Base-by-base conservation (phyloP, 2,113 vertebrate species). In the Heterochromis multidens region DNA sequence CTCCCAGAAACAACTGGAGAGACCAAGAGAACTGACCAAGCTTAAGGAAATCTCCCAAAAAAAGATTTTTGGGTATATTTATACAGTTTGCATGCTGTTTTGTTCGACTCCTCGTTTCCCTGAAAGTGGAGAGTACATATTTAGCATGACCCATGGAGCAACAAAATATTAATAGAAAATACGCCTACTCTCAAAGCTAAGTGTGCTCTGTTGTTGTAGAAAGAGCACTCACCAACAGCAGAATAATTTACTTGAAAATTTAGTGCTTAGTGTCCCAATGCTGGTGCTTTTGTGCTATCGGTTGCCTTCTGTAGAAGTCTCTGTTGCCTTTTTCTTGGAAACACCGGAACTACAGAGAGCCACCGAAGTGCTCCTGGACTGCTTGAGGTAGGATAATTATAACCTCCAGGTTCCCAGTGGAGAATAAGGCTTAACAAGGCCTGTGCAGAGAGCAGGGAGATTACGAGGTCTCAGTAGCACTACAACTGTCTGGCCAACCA, bases 391-490 rank as follows among this genome's bases (percentile, higher is more conserved):
- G 57, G 6, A 81, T 91, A 84, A 91, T 86, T 91, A 81, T 87
- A 80, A 92, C 83, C 83, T 84, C 27, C 81, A 60, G 54, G 81
- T 82, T 85, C 84, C 77, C 89, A 61, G 52, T 23, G 56, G 88
- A 88, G 85, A 84, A 86, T 59, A 29, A 76, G 84, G 87, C 86
- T 89, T 90, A 89, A 80, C 60, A 19, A 89, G 58, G 40, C 74
- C 56, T n/a, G 23, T 29, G 40, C 83, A 81, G 35, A 81, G 86
- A 87, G 84, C 79, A 58, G 33, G 10, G 91, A 84, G 91, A 92
- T 90, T 90, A 93, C 12, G 5, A 89, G 76, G 82, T 91, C 89
- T 92, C 80, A 31, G 67, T 76, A 49, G 60, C 89, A 59, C 85
- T 59, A 56, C 60, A 67, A 35, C 60, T 40, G 62, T 81, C 90